Base-by-base conservation (phyloP, 1,140 invertebrate genomes). In the Diuraphis noxia region DNA sequence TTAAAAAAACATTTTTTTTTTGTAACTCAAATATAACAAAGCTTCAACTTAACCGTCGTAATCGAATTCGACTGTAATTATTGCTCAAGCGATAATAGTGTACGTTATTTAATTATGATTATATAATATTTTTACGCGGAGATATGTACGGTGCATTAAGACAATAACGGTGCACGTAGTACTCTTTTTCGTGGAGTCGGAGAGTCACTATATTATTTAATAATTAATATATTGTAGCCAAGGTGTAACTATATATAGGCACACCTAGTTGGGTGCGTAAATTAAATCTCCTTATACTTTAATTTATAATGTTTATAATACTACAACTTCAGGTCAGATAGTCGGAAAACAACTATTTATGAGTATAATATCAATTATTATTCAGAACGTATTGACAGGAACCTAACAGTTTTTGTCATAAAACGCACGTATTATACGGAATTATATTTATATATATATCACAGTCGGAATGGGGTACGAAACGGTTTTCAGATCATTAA, bases 401-500 rank as follows among this genome's bases (percentile, higher is more conserved):
- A 36, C 36, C 43, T 52, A 86, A 86, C 84, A 86, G 34, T 46
- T 52, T 86, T 86, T 40, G 43, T 86, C n/a, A 43, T 40, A 9
- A 10, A n/a, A 13, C 3, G 30, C 5, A 10, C 9, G 25, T 25
- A 72, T 72, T n/a, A n/a, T 72, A 19, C 21, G 17, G 46, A 17
- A 2, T 49, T 36, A 36, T 77, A 36, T 77, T 34, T 36, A 7
- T 36, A 36, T 77, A 36, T 77, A 72, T 36, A 7, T 34, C 9
- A 38, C 21, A 36, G 77, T 81, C 40, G 36, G 49, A 63, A 88
- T 30, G 38, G n/a, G n/a, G 34, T 87, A 87, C 25, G 17, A 34
- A 52, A 87, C 7, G 34, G 56, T 77, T 89, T 89, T 77, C 88
- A 63, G 88, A 89, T 89, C 88, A 89, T 89, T 89, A 77, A 89